Conservation (phyloP, 2,113 vertebrate species). For the Phycodurus eques region DNA sequence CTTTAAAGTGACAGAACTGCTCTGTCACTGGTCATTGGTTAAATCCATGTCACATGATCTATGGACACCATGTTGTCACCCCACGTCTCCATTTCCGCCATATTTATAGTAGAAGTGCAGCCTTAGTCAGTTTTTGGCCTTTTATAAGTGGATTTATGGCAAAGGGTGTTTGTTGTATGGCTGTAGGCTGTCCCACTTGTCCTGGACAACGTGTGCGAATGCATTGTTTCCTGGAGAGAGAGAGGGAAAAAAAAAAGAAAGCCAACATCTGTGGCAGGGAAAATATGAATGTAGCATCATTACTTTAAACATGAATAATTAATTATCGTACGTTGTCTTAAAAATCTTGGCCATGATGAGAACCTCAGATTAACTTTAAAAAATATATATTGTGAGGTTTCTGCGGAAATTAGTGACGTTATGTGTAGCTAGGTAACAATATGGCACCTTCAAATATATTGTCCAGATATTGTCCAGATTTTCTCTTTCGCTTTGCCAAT, state of each 20-base stretch:
- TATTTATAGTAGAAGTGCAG: not conserved
- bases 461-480: no score
- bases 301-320: not conserved
- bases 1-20: not conserved
- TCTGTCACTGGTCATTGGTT: not conserved
- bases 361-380: no score
- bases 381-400: no score
- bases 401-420: no score
- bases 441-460: not conserved
- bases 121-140: not conserved
- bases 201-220: not conserved
- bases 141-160: not conserved
- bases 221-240: not conserved
- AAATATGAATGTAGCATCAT: not conserved
- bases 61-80: not conserved
- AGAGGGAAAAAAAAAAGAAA: no score
- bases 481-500: not conserved
- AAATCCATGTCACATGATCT: not conserved
- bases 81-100: not conserved
- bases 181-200: not conserved
- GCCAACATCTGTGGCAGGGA: no score
- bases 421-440: not conserved
- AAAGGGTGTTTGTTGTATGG: not conserved
- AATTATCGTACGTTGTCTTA: no score
- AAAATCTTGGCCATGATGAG: not conserved